These are phyloP conservation scores for Lathronympha strigana DNA, from an alignment of 2,888 invertebrate genomes.

Conservation along the genomic window DNA sequence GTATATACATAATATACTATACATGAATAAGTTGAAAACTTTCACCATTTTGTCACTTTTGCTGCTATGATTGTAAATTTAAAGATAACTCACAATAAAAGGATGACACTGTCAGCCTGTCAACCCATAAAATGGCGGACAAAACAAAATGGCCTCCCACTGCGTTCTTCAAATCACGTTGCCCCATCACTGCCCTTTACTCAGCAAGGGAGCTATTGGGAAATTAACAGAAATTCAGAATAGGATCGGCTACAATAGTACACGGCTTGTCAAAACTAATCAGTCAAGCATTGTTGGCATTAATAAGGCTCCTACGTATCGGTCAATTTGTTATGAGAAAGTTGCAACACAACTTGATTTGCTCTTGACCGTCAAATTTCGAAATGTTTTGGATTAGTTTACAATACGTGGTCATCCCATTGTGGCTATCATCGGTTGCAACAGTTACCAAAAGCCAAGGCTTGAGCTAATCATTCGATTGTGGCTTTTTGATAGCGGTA, in stretches of 20 bases:
- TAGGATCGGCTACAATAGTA: constrained; percentile 12
- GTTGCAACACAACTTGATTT: constrained; percentile 32
- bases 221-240: constrained; percentile 30
- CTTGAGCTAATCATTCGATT: constrained; percentile 18
- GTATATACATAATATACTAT: too few species aligned
- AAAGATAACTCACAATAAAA: constrained; percentile 12
- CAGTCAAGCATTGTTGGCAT: constrained; percentile 41
- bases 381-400: constrained; percentile 35
- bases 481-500: constrained; percentile 5
- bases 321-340: constrained; percentile 41
- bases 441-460: constrained; percentile 33
- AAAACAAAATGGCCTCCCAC: constrained; percentile 33
- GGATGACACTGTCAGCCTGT: constrained; percentile 30
- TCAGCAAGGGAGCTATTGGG: constrained; percentile 28
- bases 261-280: constrained; percentile 30
- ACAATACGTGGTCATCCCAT: constrained; percentile 26
- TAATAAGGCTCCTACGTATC: constrained; percentile 24
- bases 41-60: neutral
- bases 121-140: constrained; percentile 25
- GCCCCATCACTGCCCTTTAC: constrained; percentile 34
- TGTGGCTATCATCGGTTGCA: constrained; percentile 24
- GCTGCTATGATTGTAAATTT: neutral
- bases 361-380: constrained; percentile 39
- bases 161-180: constrained; percentile 30
- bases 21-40: neutral